Base-by-base conservation (phyloP, 2,888 invertebrate genomes). In the Drosophila aldrichi region DNA sequence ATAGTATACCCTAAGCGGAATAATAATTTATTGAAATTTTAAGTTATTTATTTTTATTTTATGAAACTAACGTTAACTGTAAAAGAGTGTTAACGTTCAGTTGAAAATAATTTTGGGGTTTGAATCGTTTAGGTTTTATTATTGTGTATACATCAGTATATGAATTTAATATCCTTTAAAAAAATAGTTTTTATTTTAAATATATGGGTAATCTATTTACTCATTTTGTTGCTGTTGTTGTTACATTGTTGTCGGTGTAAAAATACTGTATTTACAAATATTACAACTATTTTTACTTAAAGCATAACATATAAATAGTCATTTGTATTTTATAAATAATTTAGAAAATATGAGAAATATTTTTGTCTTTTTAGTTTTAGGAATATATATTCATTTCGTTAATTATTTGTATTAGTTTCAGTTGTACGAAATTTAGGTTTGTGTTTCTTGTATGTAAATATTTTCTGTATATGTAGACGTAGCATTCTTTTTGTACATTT, bases 301-400 rank as follows among this genome's bases (percentile, higher is more conserved):
- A 81, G 74, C 69, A 71, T 83, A 82, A 79, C 68, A 84, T 87
- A 81, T 85, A 85, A 85, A 88, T 88, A 89, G 89, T 87, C 82
- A 77, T 80, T 88, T 86, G 64, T 51, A 79, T 79, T 77, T 81
- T 77, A 82, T 84, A 88, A 84, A 84, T 84, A 84, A 88, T 85
- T 86, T 87, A 89, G 87, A 86, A 89, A 86, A 86, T 87, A 86
- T 86, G 89, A 86, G 89, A 86, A 86, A 86, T 82, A 84, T 83
- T 77, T 79, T 70, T 81, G 72, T 79, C 66, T 86, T 80, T 85
- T 73, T 65, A 59, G 69, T 56, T 82, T 74, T 87, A 89, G 86
- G 88, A 86, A 86, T 84, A 85, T 77, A 68, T 77, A 70, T 66
- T 61, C 40, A 80, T 67, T 48, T 59, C 70, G 20, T 66, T 54